Conservation (phyloP, 2,113 vertebrate genomes). For the Nycticryphes semicollaris region DNA sequence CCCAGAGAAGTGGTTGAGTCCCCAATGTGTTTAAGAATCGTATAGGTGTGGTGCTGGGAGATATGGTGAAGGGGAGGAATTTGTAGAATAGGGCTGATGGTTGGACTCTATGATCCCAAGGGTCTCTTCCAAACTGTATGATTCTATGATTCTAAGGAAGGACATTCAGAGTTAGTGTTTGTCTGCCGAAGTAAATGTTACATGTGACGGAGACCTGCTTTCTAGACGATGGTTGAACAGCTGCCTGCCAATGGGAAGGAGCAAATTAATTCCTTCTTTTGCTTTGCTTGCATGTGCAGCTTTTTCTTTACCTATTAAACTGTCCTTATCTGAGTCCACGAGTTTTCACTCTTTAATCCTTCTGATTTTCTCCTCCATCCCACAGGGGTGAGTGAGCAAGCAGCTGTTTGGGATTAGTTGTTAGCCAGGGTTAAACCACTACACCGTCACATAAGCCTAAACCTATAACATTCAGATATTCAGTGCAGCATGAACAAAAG, state of each 20-base stretch:
- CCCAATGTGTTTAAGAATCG: no score
- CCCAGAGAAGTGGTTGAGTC: no score
- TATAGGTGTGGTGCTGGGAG: no score
- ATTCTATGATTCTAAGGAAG: no score
- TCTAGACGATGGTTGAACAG: background rate
- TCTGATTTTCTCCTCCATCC: background rate
- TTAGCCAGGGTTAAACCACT: background rate
- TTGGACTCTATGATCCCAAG: no score
- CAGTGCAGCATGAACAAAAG: background rate
- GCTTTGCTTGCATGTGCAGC: background rate
- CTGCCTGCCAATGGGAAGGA: background rate
- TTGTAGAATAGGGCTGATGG: no score
- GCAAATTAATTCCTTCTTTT: background rate
- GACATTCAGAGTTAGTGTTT: background rate
- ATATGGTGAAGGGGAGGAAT: no score
- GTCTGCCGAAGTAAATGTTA: background rate
- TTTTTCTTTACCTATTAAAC: background rate
- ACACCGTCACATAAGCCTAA: background rate
- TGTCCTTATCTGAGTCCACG: background rate
- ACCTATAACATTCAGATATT: background rate
- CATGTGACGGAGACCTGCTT: background rate
- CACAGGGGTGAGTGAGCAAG: background rate
- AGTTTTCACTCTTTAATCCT: background rate
- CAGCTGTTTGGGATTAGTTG: background rate
- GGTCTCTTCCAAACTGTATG: no score